Conservation (phyloP, 2,888 invertebrate genomes). For the Caprella mutica region DNA sequence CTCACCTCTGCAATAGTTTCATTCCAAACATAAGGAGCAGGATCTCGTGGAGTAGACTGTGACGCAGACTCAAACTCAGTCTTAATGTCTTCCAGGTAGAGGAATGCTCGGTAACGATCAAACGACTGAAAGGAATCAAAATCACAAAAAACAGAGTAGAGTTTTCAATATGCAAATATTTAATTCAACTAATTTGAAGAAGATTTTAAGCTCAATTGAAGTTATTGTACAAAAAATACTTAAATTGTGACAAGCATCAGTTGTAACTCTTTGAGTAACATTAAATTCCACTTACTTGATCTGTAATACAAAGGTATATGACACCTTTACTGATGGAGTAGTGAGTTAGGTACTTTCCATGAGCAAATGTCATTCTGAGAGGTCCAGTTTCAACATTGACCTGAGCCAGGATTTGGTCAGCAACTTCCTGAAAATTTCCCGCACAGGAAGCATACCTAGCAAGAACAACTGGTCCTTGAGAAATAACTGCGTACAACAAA, state of each 20-base stretch:
- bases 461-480: conserved; percentile 66
- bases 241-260: background rate
- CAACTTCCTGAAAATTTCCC: conserved; percentile 89
- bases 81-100: conserved; percentile 81
- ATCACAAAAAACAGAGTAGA: too few species aligned
- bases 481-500: conserved; percentile 76
- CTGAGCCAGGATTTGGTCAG: conserved; percentile 59
- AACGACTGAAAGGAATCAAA: conserved; percentile 21
- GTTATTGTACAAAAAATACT: background rate
- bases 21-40: conserved; percentile 91
- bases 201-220: background rate
- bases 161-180: too few species aligned
- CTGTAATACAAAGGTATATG: conserved; percentile 87
- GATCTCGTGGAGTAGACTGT: conserved; percentile 66
- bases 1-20: conserved; percentile 77
- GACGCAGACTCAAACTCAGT: conserved; percentile 72
- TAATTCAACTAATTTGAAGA: too few species aligned
- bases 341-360: conserved; percentile 85
- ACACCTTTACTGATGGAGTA: conserved; percentile 76
- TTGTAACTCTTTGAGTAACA: background rate
- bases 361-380: conserved; percentile 73
- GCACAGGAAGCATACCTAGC: conserved; percentile 79
- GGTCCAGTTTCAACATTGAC: conserved; percentile 66
- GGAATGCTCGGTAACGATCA: conserved; percentile 67
- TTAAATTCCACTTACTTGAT: conserved; percentile 45